Percentiles rank a stretch among this genome's conserved stretches.
These are phyloP conservation scores for Falco columbarius DNA, from an alignment of 2,797 vertebrate genomes.

Conservation along the genomic window DNA sequence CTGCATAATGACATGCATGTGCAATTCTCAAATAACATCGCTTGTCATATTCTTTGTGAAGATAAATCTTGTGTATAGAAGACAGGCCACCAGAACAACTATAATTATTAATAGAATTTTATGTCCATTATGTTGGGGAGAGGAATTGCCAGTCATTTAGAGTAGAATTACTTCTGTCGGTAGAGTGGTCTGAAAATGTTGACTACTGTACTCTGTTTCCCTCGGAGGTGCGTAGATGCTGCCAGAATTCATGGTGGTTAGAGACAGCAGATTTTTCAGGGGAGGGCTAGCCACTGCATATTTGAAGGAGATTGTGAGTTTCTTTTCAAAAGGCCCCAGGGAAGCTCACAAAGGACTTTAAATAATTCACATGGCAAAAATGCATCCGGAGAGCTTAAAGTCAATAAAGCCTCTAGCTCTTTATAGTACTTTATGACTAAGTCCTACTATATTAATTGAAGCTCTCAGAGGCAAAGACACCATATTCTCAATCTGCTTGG, in stretches of 20 bases:
- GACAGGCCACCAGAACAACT: not conserved
- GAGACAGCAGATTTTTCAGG: not conserved
- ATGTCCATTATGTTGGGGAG: not conserved
- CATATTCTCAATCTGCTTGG: not conserved
- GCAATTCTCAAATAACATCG: not conserved
- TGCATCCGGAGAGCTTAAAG: conserved; percentile 5
- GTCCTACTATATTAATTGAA: conserved; percentile 43
- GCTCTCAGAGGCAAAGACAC: not conserved
- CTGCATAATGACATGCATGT: not conserved
- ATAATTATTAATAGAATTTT: not conserved
- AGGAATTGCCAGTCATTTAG: not conserved
- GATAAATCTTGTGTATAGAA: not conserved
- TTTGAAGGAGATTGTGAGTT: not conserved
- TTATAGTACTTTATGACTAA: conserved; percentile 8
- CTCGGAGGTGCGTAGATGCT: not conserved
- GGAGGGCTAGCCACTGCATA: not conserved
- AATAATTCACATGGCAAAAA: conserved; percentile 54
- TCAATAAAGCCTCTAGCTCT: conserved; percentile 52
- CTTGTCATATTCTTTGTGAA: not conserved
- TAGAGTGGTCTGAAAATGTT: not conserved
- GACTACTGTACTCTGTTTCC: not conserved
- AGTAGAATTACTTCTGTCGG: not conserved
- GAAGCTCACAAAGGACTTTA: not conserved
- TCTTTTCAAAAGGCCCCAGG: conserved; percentile 31
- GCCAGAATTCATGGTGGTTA: not conserved